Evolutionary conservation across 2,888 invertebrate genomes (phyloP).

Genomic region (Thecocarcelia acutangulata): DNA sequence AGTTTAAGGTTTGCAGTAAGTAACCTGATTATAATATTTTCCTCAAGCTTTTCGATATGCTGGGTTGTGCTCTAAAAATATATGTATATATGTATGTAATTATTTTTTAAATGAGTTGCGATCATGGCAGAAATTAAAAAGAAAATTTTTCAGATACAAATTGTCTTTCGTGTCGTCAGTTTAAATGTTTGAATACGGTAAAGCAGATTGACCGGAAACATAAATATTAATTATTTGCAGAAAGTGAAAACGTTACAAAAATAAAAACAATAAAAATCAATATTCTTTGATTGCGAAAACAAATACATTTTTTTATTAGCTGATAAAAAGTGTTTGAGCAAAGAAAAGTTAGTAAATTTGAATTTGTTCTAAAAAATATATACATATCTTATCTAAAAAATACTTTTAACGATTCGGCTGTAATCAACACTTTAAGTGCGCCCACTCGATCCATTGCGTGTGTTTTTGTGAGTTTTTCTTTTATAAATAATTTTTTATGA

Average conservation of each 20-base stretch:
- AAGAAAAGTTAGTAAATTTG: constrained; percentile 26
- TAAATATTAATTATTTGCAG: constrained; percentile 2
- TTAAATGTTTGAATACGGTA: constrained; percentile 45
- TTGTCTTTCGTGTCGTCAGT: constrained; percentile 43
- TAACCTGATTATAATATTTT: too few relatives aligned
- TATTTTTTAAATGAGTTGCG: background rate
- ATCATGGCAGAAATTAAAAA: background rate
- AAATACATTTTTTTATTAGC: constrained; percentile 29
- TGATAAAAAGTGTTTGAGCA: constrained; percentile 23
- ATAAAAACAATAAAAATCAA: constrained; percentile 1
- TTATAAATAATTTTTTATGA: too few relatives aligned
- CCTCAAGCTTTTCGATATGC: too few relatives aligned
- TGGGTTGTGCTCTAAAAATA: background rate
- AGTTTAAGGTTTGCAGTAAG: too few relatives aligned
- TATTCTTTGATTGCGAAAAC: constrained; percentile 15
- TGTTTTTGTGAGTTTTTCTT: too few relatives aligned
- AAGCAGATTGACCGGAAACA: constrained; percentile 30
- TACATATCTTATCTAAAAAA: background rate
- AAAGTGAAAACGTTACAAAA: constrained; percentile 38
- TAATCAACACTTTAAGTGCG: background rate
- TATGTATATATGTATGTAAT: too few relatives aligned
- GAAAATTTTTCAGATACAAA: constrained; percentile 33
- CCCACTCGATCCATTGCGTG: too few relatives aligned
- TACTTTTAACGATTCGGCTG: too few relatives aligned
- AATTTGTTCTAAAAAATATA: constrained; percentile 14